Conservation (phyloP, 2,797 vertebrate species). For the Lacerta viridis region DNA sequence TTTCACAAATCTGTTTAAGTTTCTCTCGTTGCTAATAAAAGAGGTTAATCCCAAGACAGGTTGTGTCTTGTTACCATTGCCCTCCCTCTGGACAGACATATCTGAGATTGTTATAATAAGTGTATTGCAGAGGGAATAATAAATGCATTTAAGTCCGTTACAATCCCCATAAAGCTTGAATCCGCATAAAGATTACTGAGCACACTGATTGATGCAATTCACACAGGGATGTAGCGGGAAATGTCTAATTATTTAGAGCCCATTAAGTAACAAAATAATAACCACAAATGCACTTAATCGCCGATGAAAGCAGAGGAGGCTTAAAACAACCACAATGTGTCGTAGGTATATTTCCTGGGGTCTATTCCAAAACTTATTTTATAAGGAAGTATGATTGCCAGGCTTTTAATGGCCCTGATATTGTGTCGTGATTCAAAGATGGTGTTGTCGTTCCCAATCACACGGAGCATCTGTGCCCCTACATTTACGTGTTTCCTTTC, state of each 20-base stretch:
- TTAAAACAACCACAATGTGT: background rate
- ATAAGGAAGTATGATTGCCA: background rate
- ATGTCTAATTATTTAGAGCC: background rate
- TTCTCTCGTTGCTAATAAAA: background rate
- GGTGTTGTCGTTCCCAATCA: background rate
- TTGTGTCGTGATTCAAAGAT: background rate
- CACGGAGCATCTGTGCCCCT: background rate
- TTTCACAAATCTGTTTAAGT: background rate
- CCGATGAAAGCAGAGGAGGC: background rate
- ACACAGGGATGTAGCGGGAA: slow-evolving; percentile 9
- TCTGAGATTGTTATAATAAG: slow-evolving; percentile 13
- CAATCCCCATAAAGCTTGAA: background rate
- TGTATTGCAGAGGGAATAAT: slow-evolving; percentile 10
- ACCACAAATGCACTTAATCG: background rate
- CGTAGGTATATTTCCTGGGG: background rate
- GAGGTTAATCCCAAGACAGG: background rate
- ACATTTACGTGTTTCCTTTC: background rate
- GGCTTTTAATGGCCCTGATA: background rate
- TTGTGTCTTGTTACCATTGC: slow-evolving; percentile 8
- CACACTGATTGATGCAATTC: background rate
- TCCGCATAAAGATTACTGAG: background rate
- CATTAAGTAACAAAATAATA: background rate
- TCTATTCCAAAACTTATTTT: background rate
- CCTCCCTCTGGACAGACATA: slow-evolving; percentile 9
- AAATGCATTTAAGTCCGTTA: slow-evolving; percentile 1